Evolutionary conservation across 2,113 vertebrate species (phyloP), one percentile per base, ranked within the genome.

Genomic region (Thymallus thymallus): DNA sequence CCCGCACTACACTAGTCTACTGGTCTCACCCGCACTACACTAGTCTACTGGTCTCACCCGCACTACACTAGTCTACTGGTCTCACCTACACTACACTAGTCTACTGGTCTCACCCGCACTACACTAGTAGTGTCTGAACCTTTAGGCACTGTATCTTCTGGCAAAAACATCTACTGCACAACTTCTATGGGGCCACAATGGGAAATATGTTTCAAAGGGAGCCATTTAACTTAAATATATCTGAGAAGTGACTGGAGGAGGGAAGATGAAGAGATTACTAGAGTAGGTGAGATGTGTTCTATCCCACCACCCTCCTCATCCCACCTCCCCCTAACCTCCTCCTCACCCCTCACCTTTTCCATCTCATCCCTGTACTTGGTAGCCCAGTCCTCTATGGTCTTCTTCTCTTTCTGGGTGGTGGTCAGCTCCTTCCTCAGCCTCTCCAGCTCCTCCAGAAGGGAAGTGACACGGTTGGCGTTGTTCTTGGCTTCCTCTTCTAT

Each of bases 281-380:
- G 60, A 62, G 22, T 16, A 58, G 55, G 18, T 18, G 60, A 14
- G 72, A 9, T 0, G 2, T 41, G 9, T 41, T 41, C 35, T 41
- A 41, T 41, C 35, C 35, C 16, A 14, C 48, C 16, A 14, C 16
- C 46, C 46, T 16, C 46, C 46, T 14, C 46, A 51, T 5, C 48
- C 48, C 9, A 5, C 41, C 9, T 45, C 41, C 4, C 41, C 23
- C 10, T 48, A 67, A 26, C 64, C 12, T 5, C 67, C n/a, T n/a
- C n/a, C n/a, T n/a, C n/a, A n/a, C n/a, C n/a, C n/a, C 91, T 30
- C 83, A 97, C 98, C 91, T 94, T 86, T 75, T 98, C 96, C 0
- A 96, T 98, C 85, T 99, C 95, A 29, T 91, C 85, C 84, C 94
- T 95, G 89, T 99, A 99, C 23, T 74, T 94, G 72, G 95, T 90